Base-by-base conservation (phyloP, 1,140 invertebrate genomes). In the Plodia interpunctella region DNA sequence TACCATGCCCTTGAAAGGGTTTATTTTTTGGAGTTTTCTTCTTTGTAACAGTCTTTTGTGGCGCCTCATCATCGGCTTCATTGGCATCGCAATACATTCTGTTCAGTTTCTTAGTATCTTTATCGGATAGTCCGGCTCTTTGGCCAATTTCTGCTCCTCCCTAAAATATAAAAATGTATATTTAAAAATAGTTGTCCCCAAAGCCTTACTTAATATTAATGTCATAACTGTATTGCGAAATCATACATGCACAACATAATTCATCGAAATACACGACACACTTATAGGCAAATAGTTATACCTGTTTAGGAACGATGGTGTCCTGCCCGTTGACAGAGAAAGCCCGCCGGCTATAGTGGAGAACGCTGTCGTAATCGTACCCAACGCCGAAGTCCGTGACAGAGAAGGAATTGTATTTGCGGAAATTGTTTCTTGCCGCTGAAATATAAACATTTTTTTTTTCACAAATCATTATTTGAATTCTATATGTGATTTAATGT, bases 281-380 rank as follows among this genome's bases (percentile, higher is more conserved):
- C n/a, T n/a, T n/a, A n/a, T n/a, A n/a, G n/a, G n/a, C n/a, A n/a
- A n/a, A n/a, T 25, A 25, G 6, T 3, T 44, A 17, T 52, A 89
- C 87, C 82, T 84, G 66, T 70, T 89, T 89, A 2, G 94, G 90
- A 3, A 92, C 86, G 57, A 94, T 92, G 3, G 94, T 94, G 10
- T 90, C 90, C 76, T 92, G 73, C 13, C 91, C 92, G 78, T 94
- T 94, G 57, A 82, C 88, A 4, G 93, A 93, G 78, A 95, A 96
- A 25, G 93, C 94, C 63, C 90, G 90, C 28, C 91, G 85, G 60
- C 92, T 92, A 68, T 96, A 95, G 75, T 96, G 95, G 91, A 95
- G 93, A 13, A 95, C 91, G 73, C 94, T 94, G 8, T 90, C 87
- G 71, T 95, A 95, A 83, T 95, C 94, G 68, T 96, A 96, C 15